phyloP scores from a whole-genome alignment of 2,888 invertebrate species.

The Temnothorax ravouxi region DNA sequence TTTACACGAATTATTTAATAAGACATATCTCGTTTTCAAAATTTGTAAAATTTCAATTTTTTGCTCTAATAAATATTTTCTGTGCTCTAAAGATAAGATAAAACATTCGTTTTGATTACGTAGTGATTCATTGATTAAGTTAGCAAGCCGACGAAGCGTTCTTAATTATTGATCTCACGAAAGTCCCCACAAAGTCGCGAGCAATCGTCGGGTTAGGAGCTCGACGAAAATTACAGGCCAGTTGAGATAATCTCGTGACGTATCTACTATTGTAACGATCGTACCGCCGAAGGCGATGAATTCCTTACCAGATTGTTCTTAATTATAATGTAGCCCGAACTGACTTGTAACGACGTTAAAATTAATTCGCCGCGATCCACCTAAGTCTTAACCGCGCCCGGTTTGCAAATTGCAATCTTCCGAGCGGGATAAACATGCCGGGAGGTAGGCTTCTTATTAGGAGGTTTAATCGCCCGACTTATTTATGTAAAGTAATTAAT shows the following conservation, averaged over 20 bases:
- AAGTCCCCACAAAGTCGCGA: neutral
- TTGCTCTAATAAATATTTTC: neutral
- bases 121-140: slow-evolving; percentile 2
- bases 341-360: slow-evolving; percentile 35
- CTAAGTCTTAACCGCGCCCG: slow-evolving; percentile 70
- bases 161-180: slow-evolving; percentile 4
- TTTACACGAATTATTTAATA: neutral
- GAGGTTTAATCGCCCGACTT: slow-evolving; percentile 71
- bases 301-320: slow-evolving; percentile 68
- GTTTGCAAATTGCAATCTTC: slow-evolving; percentile 75
- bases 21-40: neutral
- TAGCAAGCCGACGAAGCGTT: neutral
- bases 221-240: slow-evolving; percentile 49
- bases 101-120: neutral
- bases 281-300: slow-evolving; percentile 56
- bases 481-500: slow-evolving; percentile 75
- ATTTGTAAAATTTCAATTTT: neutral
- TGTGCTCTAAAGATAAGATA: neutral
- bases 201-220: slow-evolving; percentile 23
- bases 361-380: slow-evolving; percentile 71
- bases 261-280: slow-evolving; percentile 16
- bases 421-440: slow-evolving; percentile 70
- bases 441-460: slow-evolving; percentile 64
- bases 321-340: slow-evolving; percentile 67
- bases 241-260: slow-evolving; percentile 55